Percentiles rank a stretch among this genome's conserved stretches.
Evolutionary conservation across 1,140 invertebrate species (phyloP).

Genomic region (Forficula auricularia): DNA sequence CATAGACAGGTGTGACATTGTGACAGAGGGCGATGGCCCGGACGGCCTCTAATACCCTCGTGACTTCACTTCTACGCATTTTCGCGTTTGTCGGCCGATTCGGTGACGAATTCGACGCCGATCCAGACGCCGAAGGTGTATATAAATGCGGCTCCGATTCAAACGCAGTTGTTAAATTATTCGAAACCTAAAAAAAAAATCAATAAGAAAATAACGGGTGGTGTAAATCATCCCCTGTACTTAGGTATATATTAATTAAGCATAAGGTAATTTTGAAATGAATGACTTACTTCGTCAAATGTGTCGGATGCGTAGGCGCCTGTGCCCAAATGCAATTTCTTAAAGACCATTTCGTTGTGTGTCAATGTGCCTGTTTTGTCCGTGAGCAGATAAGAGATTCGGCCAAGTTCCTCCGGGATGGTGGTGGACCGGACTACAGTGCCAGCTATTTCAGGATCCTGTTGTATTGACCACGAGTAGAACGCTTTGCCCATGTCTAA

Average conservation of each 20-base stretch:
- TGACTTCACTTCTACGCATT: conserved; percentile 48
- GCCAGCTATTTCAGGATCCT: conserved; percentile 79
- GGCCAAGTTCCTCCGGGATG: conserved; percentile 93
- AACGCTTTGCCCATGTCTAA: conserved; percentile 96
- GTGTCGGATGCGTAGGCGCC: conserved; percentile 72
- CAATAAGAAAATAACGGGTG: no score
- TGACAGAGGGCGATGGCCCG: conserved; percentile 92
- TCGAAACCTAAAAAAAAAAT: no score
- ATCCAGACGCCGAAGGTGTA: conserved; percentile 22
- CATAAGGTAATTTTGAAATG: no score
- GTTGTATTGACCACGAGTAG: conserved; percentile 92
- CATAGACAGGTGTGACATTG: conserved; percentile 96
- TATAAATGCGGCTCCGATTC: no score
- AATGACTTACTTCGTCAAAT: conserved; percentile 67
- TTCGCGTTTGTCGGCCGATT: conserved; percentile 25
- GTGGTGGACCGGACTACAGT: conserved; percentile 97
- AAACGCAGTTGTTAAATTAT: no score
- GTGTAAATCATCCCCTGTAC: no score
- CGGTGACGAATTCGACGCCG: conserved; percentile 18
- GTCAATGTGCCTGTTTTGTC: conserved; percentile 99
- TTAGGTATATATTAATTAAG: no score
- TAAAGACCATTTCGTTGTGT: conserved; percentile 98
- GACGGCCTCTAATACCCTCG: conserved; percentile 75
- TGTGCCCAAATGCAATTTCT: conserved; percentile 80
- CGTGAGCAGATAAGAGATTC: conserved; percentile 86